phyloP scores from a whole-genome alignment of 2,797 vertebrate genomes.

The Perodicticus potto region DNA sequence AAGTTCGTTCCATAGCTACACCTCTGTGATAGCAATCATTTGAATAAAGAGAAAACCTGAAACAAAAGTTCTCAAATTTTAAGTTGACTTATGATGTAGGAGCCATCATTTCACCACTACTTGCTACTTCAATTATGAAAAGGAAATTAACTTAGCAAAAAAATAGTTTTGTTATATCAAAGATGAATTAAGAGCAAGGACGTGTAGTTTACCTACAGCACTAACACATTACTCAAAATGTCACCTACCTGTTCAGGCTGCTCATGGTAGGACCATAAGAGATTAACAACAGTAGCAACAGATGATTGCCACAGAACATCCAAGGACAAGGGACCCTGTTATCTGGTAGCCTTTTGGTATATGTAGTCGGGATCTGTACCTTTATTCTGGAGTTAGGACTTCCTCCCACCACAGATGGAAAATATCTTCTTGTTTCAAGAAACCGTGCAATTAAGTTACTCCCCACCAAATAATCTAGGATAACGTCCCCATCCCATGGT shows the following conservation, averaged over 20 bases:
- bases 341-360: background rate
- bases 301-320: background rate
- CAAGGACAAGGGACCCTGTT: background rate
- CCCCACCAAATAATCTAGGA: background rate
- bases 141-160: background rate
- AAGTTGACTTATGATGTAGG: background rate
- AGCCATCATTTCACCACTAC: background rate
- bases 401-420: background rate
- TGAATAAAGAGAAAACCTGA: constrained; percentile 40
- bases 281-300: background rate
- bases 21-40: background rate
- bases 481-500: background rate
- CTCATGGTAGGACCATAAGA: background rate
- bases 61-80: constrained; percentile 34
- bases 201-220: background rate
- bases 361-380: background rate
- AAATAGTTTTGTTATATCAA: background rate
- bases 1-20: background rate
- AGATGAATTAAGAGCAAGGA: background rate
- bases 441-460: background rate
- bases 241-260: background rate
- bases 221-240: background rate
- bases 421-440: constrained; percentile 12
- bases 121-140: background rate
- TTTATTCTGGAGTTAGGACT: background rate